A percentile compares a stretch with the other conserved stretches of the same genome.
Evolutionary conservation across 2,888 invertebrate species (phyloP).

Genomic region (Hirudinaria manillensis): DNA sequence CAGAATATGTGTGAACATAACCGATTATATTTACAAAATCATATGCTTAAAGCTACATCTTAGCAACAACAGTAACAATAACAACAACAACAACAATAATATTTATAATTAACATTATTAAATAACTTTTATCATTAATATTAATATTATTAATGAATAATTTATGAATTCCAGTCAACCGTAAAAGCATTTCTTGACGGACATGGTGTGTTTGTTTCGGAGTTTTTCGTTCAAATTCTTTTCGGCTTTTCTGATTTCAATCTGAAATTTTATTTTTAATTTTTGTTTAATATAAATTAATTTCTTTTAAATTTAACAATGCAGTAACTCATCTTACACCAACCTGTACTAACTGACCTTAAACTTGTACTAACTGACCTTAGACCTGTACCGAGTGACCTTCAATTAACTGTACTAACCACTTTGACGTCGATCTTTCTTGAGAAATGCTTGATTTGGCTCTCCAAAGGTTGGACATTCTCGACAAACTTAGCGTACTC

Average conservation of each 20-base stretch:
- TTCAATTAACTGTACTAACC: neutral
- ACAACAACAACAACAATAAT: too few relatives aligned
- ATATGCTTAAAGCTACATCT: too few relatives aligned
- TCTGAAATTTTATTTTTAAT: neutral
- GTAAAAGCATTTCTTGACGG: neutral
- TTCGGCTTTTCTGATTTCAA: neutral
- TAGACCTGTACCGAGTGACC: neutral
- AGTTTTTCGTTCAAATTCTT: neutral
- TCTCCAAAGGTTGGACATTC: conserved; percentile 24
- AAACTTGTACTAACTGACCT: too few relatives aligned
- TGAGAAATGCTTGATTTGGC: conserved; percentile 25
- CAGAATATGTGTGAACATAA: too few relatives aligned
- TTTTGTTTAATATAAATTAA: neutral
- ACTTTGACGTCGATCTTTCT: conserved; percentile 26
- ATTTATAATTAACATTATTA: too few relatives aligned
- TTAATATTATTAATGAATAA: too few relatives aligned
- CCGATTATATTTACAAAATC: too few relatives aligned
- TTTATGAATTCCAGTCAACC: neutral
- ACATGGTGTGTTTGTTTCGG: neutral
- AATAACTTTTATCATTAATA: too few relatives aligned
- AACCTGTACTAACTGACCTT: neutral
- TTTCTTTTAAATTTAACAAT: neutral
- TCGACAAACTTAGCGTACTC: conserved; percentile 28
- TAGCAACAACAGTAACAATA: too few relatives aligned
- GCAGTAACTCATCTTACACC: neutral